Evolutionary conservation across 2,888 invertebrate genomes (phyloP), one percentile per base, ranked within the genome.

Genomic region (Cephus rjabovi): DNA sequence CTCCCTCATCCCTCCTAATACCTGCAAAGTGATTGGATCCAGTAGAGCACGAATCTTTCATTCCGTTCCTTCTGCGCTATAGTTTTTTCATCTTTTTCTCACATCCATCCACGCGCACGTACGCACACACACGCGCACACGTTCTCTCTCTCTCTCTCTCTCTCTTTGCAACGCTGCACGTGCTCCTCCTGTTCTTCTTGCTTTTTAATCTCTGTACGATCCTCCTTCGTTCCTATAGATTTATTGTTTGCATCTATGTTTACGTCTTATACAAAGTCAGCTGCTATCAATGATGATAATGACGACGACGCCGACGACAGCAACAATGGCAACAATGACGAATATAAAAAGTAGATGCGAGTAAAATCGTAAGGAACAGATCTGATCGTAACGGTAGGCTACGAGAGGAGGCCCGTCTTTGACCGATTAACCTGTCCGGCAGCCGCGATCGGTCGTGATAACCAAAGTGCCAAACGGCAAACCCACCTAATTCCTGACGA

Each of bases 1-100:
- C 77, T 73, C 74, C 79, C 37, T 33, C 75, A 83, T 86, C 90
- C 89, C 88, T 86, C 89, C 89, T 89, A 85, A 84, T 81, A 87
- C 87, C 88, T 89, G 86, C 79, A 86, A 87, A 83, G 75, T 85
- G 80, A 85, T 75, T 56, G 73, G 79, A 79, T 82, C 80, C 79
- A 75, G 77, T 80, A 30, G 34, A 77, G 76, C 79, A 78, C 81
- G 76, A 77, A 83, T 77, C 80, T 80, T 83, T 81, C 84, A 82
- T 83, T 76, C 82, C 82, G 82, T 80, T 77, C 68, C 81, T 79
- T 76, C 73, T 69, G 69, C n/a, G 68, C 71, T 75, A 69, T 12
- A 35, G 12, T 12, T 6, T n/a, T 69, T 69, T 80, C 31, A 34
- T 69, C n/a, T 79, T 70, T 76, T 23, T 34, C 69, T 34, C 35